phyloP scores from a whole-genome alignment of 2,888 invertebrate genomes.

The Scelioninae gen. 2 region DNA sequence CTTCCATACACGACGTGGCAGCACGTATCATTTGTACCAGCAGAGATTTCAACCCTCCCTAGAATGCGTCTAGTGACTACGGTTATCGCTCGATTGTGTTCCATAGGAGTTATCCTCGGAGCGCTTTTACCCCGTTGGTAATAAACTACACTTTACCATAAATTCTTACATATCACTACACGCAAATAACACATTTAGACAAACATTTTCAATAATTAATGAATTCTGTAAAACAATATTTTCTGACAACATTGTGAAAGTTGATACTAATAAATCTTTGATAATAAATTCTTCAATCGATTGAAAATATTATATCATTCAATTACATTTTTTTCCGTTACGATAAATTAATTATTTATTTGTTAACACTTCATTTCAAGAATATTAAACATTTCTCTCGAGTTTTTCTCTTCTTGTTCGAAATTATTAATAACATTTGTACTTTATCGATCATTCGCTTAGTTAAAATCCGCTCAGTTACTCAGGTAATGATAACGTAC shows the following conservation, averaged over 20 bases:
- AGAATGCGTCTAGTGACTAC: conserved; percentile 25
- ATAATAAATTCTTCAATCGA: too few relatives aligned
- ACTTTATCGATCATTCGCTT: neutral
- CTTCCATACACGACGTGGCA: conserved; percentile 38
- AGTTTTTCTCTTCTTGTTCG: too few relatives aligned
- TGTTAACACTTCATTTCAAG: too few relatives aligned
- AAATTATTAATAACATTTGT: too few relatives aligned
- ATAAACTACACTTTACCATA: conserved; percentile 24
- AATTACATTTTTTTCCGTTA: too few relatives aligned
- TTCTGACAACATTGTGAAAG: too few relatives aligned
- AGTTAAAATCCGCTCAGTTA: neutral
- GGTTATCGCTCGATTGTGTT: conserved; percentile 9
- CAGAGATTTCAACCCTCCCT: conserved; percentile 56
- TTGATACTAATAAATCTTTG: neutral
- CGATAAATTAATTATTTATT: too few relatives aligned
- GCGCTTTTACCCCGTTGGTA: conserved; percentile 48
- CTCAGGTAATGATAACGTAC: conserved; percentile 5
- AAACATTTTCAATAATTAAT: neutral
- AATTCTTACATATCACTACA: neutral
- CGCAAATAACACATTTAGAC: too few relatives aligned
- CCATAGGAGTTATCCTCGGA: conserved; percentile 44
- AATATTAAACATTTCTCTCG: too few relatives aligned
- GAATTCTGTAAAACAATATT: too few relatives aligned
- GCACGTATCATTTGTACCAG: conserved; percentile 52
- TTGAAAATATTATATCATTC: too few relatives aligned